A percentile compares a stretch with the other conserved stretches of the same genome.
Evolutionary conservation across 2,888 invertebrate species (phyloP).

Genomic region (Bursaphelenchus okinawaensis): DNA sequence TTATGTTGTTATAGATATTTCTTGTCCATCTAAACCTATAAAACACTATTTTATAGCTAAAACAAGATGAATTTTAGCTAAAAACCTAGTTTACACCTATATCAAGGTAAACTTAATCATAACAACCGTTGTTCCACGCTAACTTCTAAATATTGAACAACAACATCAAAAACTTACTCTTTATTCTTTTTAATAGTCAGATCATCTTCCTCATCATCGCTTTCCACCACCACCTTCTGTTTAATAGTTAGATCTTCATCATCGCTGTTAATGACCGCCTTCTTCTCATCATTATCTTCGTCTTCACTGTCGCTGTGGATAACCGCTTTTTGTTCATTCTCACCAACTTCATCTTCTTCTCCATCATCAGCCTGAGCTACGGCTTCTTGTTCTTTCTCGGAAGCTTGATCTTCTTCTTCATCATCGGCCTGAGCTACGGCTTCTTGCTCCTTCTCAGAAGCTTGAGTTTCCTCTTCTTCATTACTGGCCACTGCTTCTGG

Average conservation of each 20-base stretch:
- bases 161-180: not conserved
- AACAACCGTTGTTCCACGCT: no score
- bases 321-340: constrained; percentile 6
- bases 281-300: constrained; percentile 3
- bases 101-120: no score
- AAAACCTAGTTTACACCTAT: no score
- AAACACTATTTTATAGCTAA: no score
- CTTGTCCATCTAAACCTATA: no score
- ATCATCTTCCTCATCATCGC: constrained; percentile 18
- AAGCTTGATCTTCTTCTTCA: not conserved
- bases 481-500: not conserved
- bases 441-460: constrained; percentile 9
- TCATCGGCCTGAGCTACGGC: not conserved
- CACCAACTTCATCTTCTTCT: not conserved
- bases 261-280: constrained; percentile 13
- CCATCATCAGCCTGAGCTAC: not conserved
- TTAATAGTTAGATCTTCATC: constrained; percentile 2
- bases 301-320: constrained; percentile 10
- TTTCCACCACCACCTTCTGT: not conserved
- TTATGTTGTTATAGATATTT: no score
- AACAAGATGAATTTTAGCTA: no score
- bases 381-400: constrained; percentile 8
- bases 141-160: no score
- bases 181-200: not conserved
- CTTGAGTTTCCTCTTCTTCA: not conserved